Evolutionary conservation across 2,113 vertebrate genomes (phyloP), one percentile per base, ranked within the genome.

Genomic region (Alligator mississippiensis): DNA sequence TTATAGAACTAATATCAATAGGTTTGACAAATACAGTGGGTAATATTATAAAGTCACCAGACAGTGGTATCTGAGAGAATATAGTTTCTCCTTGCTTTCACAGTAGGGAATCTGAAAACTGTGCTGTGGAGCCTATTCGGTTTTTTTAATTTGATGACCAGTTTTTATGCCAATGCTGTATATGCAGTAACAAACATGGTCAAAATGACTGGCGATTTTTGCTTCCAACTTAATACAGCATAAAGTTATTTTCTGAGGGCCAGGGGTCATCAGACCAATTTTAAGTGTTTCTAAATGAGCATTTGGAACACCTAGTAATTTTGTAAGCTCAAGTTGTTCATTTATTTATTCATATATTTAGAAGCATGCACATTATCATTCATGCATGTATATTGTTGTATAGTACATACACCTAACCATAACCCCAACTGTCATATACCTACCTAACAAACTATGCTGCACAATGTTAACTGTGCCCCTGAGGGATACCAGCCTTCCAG

Each of bases 1-100:
- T 47, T 93, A 70, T 88, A 91, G 57, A 90, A 79, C 6, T 60
- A 93, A 89, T 91, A 85, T 85, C 82, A 90, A 57, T 63, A 5
- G 61, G 78, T 85, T 75, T 94, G 94, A 88, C 77, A 87, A 92
- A 84, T 62, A 12, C 47, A 90, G 68, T 3, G 76, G 66, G 64
- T 78, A 60, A 75, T 87, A 82, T 62, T 58, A 18, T 28, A 55
- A 60, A 83, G 34, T 92, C 81, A 68, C 21, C 58, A 93, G 3
- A 27, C 11, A 86, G 80, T 38, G 38, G 66, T 87, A 25, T 85
- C 25, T 19, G n/a, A 90, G 19, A 77, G 6, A 27, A 3, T n/a
- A 7, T 16, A 21, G 27, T 80, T 89, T 90, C 11, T 16, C 59
- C 21, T n/a, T 54, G 58, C 6, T 86, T 81, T 84, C 10, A n/a